Evolutionary conservation across 2,113 vertebrate genomes (phyloP).

Genomic region (Calyptommatus sinebrachiatus): DNA sequence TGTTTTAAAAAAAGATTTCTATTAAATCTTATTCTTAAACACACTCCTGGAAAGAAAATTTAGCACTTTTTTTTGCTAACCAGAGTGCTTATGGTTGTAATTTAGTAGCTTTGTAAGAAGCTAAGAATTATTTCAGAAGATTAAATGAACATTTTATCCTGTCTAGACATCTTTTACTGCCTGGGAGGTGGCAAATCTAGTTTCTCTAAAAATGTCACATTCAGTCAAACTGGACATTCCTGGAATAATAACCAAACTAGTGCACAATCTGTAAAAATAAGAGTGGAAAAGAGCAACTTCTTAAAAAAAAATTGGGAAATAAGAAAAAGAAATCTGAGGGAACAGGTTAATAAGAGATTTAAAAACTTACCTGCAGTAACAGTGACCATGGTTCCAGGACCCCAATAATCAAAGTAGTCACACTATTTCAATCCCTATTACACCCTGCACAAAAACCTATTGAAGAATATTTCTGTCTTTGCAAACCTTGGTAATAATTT

Average conservation of each 20-base stretch:
- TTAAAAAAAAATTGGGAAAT: not conserved
- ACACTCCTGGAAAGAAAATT: not conserved
- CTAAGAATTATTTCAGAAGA: not conserved
- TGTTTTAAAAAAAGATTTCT: not conserved
- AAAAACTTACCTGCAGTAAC: constrained; percentile 22
- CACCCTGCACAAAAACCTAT: constrained; percentile 19
- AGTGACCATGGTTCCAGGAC: not conserved
- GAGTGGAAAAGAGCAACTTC: not conserved
- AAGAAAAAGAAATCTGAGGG: not conserved
- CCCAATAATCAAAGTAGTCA: constrained; percentile 23
- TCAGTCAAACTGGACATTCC: not conserved
- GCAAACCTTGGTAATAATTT: not conserved
- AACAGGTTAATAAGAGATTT: not conserved
- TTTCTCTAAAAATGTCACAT: not conserved
- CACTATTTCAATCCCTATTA: not conserved
- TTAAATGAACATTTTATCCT: not conserved
- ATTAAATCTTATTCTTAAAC: not conserved
- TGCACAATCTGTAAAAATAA: not conserved
- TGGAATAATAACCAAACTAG: not conserved
- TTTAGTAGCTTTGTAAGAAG: not conserved
- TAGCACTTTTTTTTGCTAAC: not conserved
- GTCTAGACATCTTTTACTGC: too few species aligned
- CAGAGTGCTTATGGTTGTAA: not conserved
- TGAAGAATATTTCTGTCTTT: not conserved
- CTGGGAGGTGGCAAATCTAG: not conserved